Evolutionary conservation across 2,888 invertebrate species (phyloP).

Genomic region (Cantharis flavilabris): DNA sequence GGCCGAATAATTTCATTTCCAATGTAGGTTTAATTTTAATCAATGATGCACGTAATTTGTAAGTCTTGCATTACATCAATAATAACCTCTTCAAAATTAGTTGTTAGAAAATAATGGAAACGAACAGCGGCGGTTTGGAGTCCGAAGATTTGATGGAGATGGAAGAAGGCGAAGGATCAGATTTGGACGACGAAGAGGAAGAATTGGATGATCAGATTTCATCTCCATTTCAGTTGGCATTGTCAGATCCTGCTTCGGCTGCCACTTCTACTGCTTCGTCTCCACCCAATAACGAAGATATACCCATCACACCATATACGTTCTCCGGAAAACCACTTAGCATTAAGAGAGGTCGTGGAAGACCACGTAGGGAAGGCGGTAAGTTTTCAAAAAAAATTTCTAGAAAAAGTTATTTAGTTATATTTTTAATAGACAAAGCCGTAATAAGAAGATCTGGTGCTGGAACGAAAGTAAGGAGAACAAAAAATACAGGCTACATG

Average conservation of each 20-base stretch:
- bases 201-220: slow-evolving; percentile 61
- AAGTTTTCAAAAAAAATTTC: neutral
- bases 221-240: slow-evolving; percentile 55
- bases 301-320: slow-evolving; percentile 61
- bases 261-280: slow-evolving; percentile 69
- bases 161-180: slow-evolving; percentile 74
- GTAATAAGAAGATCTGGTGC: slow-evolving; percentile 41
- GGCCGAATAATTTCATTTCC: neutral
- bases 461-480: slow-evolving; percentile 51
- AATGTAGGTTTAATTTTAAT: neutral
- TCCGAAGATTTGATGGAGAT: slow-evolving; percentile 72
- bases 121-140: slow-evolving; percentile 52
- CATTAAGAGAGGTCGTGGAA: slow-evolving; percentile 77
- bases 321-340: slow-evolving; percentile 64
- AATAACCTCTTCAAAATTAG: neutral
- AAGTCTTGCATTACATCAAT: neutral
- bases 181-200: slow-evolving; percentile 74
- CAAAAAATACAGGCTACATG: slow-evolving; percentile 42
- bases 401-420: neutral
- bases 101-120: slow-evolving; percentile 48
- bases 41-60: neutral
- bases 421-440: slow-evolving; percentile 45
- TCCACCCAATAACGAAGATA: slow-evolving; percentile 60
- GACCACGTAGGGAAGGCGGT: slow-evolving; percentile 77
- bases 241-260: slow-evolving; percentile 68